A percentile compares a stretch with the other conserved stretches of the same genome.
Conservation (phyloP, 2,888 invertebrate species). For the Theristus sp. region DNA sequence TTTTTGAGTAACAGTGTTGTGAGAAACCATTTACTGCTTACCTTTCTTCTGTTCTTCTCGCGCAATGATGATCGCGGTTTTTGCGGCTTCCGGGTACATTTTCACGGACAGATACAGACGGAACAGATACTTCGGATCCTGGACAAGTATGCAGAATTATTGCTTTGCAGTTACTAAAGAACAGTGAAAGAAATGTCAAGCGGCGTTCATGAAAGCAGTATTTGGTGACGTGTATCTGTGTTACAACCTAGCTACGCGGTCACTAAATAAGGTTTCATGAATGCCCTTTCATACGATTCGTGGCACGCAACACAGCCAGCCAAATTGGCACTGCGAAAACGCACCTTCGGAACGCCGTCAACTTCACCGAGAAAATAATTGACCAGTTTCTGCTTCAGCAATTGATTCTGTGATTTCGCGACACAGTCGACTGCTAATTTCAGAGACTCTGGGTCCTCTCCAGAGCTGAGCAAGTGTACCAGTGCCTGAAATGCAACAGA, state of each 20-base stretch:
- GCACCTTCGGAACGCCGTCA: slow-evolving; percentile 69
- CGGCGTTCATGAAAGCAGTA: too few relatives aligned
- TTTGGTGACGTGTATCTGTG: too few relatives aligned
- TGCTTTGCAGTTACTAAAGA: too few relatives aligned
- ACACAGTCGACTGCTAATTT: slow-evolving; percentile 69
- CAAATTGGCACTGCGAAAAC: too few relatives aligned
- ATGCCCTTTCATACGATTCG: too few relatives aligned
- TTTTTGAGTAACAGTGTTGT: not conserved
- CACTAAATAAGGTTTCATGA: too few relatives aligned
- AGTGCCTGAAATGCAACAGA: too few relatives aligned
- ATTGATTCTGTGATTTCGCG: slow-evolving; percentile 68
- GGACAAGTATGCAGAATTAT: too few relatives aligned
- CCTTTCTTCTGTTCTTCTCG: slow-evolving; percentile 42
- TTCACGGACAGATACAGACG: slow-evolving; percentile 82
- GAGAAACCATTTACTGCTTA: slow-evolving; percentile 9
- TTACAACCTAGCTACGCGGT: too few relatives aligned
- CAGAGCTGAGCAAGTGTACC: slow-evolving; percentile 48
- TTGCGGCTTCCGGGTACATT: slow-evolving; percentile 81
- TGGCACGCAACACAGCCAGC: too few relatives aligned
- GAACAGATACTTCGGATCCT: slow-evolving; percentile 84
- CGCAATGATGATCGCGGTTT: slow-evolving; percentile 89
- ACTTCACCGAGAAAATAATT: slow-evolving; percentile 79
- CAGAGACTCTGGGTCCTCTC: slow-evolving; percentile 63
- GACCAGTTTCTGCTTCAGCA: slow-evolving; percentile 60
- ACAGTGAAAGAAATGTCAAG: too few relatives aligned